A percentile compares a stretch with the other conserved stretches of the same genome.
Evolutionary conservation across 2,113 vertebrate genomes (phyloP).

Genomic region (Odocoileus virginianus): DNA sequence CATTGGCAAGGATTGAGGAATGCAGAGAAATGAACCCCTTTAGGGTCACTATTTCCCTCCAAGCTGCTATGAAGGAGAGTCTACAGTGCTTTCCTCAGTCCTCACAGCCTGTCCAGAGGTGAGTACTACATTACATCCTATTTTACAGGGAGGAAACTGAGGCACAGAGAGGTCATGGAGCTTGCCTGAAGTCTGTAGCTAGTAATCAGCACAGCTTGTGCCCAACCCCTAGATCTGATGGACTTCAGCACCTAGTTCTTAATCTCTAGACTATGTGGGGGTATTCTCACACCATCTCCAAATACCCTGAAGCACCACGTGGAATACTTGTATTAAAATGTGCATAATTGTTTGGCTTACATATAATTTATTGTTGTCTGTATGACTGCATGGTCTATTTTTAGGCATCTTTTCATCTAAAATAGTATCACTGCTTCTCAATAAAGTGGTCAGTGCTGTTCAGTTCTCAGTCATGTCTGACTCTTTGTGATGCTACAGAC

Average conservation of each 20-base stretch:
- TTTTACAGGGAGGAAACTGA: not conserved
- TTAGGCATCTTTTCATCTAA: not conserved
- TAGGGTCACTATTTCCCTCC: not conserved
- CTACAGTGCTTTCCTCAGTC: not conserved
- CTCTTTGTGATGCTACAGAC: not conserved
- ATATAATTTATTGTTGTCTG: not conserved
- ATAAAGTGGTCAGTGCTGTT: not conserved
- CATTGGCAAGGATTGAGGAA: not conserved
- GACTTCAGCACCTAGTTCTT: not conserved
- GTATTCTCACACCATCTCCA: not conserved
- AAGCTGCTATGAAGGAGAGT: not conserved
- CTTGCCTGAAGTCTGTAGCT: not conserved
- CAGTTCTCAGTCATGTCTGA: not conserved
- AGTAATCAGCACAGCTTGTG: not conserved
- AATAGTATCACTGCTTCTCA: not conserved
- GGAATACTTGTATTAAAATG: not conserved
- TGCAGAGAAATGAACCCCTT: not conserved
- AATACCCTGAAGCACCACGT: not conserved
- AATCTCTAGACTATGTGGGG: not conserved
- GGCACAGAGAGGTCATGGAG: not conserved
- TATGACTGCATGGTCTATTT: constrained; percentile 10
- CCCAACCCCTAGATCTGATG: not conserved
- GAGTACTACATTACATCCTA: not conserved
- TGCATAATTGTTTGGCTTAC: not conserved
- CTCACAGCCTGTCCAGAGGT: not conserved